Evolutionary conservation across 1,140 invertebrate species (phyloP), one percentile per base, ranked within the genome.

Genomic region (Philopotamus ludificatus): DNA sequence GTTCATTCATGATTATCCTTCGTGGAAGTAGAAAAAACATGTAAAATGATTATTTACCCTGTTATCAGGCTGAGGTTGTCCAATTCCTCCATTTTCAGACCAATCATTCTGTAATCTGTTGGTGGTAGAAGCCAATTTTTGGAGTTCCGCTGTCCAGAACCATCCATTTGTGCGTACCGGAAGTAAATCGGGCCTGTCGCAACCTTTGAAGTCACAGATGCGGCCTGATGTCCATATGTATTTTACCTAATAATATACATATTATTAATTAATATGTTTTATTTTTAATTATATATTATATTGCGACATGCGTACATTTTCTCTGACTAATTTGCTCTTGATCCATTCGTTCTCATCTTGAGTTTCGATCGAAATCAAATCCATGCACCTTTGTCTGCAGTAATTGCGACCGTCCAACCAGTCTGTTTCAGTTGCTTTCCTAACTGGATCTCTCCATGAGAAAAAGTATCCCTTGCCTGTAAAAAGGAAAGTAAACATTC

Each of bases 141-240:
- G 87, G 15, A 91, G 82, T 64, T 88, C 89, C 3, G 89, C 89
- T 12, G 90, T 91, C 91, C 91, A 93, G 82, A 93, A 93, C 91
- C 91, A 93, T 15, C 90, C 91, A 70, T 92, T 92, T 50, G 91
- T 77, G 25, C 86, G 81, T n/a, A 85, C 80, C 8, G 90, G 90
- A 68, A 89, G 84, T 49, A 92, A 80, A 74, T 92, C 89, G 15
- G 89, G 84, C 63, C 89, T 85, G 68, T 90, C 87, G 71, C 89
- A 92, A 44, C 90, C 90, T 74, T 90, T 88, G 82, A 92, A 92
- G 76, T 92, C 90, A 72, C 90, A 92, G 16, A 91, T 77, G 58
- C 90, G 87, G 61, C 91, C 91, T 18, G 89, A 91, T n/a, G 91
- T 93, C 91, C 91, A 93, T 68, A 90, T 91, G 74, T 91, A 92